Evolutionary conservation across 2,113 vertebrate species (phyloP), one percentile per base, ranked within the genome.

Genomic region (Amazona guildingii): DNA sequence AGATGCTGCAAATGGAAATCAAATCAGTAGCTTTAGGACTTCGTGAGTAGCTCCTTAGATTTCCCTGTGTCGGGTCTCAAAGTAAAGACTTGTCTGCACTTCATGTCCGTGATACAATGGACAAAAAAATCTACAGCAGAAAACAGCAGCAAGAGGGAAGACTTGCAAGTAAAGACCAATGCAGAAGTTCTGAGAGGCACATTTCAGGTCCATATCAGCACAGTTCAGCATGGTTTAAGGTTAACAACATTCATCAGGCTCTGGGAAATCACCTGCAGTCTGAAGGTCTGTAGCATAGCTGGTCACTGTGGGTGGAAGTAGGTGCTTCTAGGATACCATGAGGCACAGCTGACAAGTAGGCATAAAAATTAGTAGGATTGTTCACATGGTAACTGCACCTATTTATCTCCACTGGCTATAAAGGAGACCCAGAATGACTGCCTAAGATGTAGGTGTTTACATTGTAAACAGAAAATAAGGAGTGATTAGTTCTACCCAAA

Each of bases 131-230:
- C 48, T 10, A 35, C 41, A 54, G 18, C 13, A 64, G 9, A 10
- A 70, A 80, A 29, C 8, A 51, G 19, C 4, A 1, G 4, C 8
- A 64, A 59, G 55, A 57, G 16, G 7, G 11, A 77, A 77, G 12
- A 39, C 59, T 80, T 94, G n/a, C 11, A 57, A 54, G 39, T 13
- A 41, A 48, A 68, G 13, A 51, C 28, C 37, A 61, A 46, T 63
- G 7, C 37, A 70, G 67, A 83, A 13, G 23, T 70, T 86, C 24
- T 48, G 21, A 37, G 64, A 15, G 48, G 41, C 23, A 1, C 14
- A 6, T 49, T 28, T 66, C 7, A 41, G 33, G 7, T 37, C 13
- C 19, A 13, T 0, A 0, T 52, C 19, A 41, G 35, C 18, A n/a
- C 5, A 72, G 41, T 35, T 41, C 48, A 21, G 31, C 3, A 3